phyloP scores from a whole-genome alignment of 30 jellyfish, hydroid and myxozoan species.

The Mastigias papua region DNA sequence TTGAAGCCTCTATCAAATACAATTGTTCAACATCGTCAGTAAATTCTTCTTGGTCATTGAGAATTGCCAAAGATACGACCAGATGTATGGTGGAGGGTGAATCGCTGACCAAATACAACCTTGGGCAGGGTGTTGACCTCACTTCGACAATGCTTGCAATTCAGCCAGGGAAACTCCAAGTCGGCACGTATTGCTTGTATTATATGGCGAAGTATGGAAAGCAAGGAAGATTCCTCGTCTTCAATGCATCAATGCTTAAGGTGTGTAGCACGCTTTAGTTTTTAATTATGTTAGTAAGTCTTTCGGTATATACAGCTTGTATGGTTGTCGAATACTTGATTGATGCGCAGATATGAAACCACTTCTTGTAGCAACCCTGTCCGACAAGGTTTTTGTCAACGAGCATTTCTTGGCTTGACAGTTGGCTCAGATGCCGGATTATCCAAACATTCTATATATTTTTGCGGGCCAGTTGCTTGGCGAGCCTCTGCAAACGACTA shows the following conservation, averaged over 20 bases:
- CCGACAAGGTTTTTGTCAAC: no score
- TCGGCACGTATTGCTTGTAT: constrained; percentile 78
- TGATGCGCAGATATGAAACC: no score
- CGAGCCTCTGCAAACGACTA: no score
- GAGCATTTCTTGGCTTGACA: no score
- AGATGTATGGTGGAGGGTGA: constrained; percentile 56
- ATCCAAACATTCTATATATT: no score
- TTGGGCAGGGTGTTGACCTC: constrained; percentile 3
- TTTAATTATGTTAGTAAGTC: no score
- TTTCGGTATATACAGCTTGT: no score
- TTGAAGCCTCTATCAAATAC: constrained; percentile 66
- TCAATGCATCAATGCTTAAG: constrained; percentile 33
- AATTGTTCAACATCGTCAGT: constrained; percentile 71
- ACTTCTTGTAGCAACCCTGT: no score
- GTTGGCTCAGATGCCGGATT: no score
- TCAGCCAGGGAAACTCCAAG: constrained; percentile 78
- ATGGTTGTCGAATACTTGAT: no score
- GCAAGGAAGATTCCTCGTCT: constrained; percentile 19
- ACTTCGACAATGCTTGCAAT: constrained; percentile 73
- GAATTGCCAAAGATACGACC: constrained; percentile 41
- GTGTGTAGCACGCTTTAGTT: constrained; percentile 10
- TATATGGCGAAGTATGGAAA: constrained; percentile 76
- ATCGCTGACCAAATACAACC: background rate
- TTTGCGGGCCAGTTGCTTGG: no score
- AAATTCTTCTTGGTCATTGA: constrained; percentile 68